Conservation (phyloP, 2,113 vertebrate species). For the Zosterops lateralis region DNA sequence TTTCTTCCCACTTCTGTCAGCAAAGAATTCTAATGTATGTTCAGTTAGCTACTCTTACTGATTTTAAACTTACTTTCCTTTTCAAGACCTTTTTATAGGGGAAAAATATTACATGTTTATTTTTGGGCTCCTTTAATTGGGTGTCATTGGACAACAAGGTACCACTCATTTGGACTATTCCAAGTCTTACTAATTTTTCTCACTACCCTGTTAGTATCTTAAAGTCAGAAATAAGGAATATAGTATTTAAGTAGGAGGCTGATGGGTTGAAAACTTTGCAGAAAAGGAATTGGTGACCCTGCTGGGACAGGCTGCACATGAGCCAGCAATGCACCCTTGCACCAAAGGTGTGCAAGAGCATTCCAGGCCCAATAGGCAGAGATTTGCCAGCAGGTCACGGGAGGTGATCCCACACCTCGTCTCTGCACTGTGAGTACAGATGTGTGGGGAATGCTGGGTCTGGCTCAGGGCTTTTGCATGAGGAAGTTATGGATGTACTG, state of each 20-base stretch:
- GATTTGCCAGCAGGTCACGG: neutral
- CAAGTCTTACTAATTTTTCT: neutral
- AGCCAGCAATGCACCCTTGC: neutral
- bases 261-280: neutral
- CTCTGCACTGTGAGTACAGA: neutral
- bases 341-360: accelerated
- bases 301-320: neutral
- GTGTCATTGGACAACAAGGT: neutral
- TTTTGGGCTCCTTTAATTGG: neutral
- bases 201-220: neutral
- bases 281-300: neutral
- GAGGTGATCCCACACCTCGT: neutral
- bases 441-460: neutral
- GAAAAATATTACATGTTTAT: neutral
- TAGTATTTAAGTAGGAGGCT: neutral
- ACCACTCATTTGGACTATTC: neutral
- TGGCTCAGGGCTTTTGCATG: neutral
- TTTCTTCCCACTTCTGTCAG: neutral
- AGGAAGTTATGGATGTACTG: neutral
- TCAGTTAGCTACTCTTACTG: neutral
- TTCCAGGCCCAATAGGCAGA: neutral
- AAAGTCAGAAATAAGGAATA: neutral
- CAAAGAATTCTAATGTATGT: neutral
- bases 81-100: neutral
- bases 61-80: neutral